Evolutionary conservation across 2,113 vertebrate genomes (phyloP).

Genomic region (Odontophorus gujanensis): DNA sequence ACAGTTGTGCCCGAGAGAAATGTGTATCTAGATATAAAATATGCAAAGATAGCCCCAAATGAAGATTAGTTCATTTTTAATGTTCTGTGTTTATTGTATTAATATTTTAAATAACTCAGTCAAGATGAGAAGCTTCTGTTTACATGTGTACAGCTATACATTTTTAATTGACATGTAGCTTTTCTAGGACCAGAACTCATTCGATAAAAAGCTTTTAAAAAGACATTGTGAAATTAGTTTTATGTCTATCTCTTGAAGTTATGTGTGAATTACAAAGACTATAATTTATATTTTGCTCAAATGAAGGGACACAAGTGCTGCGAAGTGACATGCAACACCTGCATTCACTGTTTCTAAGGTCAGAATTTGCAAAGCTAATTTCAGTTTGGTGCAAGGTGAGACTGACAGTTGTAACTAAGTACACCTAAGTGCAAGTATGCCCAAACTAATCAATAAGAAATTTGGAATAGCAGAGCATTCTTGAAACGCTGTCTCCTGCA

Average conservation of each 20-base stretch:
- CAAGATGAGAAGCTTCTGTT: background rate
- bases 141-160: background rate
- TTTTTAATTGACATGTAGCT: background rate
- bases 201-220: background rate
- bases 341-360: background rate
- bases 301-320: background rate
- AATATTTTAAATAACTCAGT: conserved; percentile 16
- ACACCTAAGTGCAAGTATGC: background rate
- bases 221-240: background rate
- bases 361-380: conserved; percentile 38
- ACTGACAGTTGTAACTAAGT: conserved; percentile 19
- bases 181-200: background rate
- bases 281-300: background rate
- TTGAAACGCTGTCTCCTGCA: background rate
- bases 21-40: background rate
- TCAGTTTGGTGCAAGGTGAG: background rate
- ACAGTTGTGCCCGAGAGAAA: background rate
- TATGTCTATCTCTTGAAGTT: background rate
- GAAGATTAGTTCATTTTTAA: conserved; percentile 3
- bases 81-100: background rate
- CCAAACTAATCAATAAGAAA: conserved; percentile 2
- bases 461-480: background rate
- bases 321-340: background rate
- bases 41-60: background rate
- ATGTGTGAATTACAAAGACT: background rate